phyloP scores from a whole-genome alignment of 2,888 invertebrate species.

The Parochlus steinenii region DNA sequence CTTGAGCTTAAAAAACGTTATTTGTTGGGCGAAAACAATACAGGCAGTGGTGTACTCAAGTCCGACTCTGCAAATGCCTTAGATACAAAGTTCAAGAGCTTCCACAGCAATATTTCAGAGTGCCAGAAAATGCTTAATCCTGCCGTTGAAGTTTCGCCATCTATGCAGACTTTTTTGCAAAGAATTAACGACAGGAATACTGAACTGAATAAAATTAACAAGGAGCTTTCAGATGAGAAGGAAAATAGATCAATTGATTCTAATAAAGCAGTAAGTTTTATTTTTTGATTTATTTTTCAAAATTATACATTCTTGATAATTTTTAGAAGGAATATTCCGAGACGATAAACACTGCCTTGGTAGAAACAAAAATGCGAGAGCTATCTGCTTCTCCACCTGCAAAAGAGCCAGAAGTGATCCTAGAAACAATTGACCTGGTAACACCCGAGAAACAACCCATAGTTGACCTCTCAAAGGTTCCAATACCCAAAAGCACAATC shows the following conservation, averaged over 20 bases:
- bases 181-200: constrained; percentile 23
- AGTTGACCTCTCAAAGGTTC: constrained; percentile 23
- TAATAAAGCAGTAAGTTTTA: constrained; percentile 3
- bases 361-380: constrained; percentile 20
- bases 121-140: constrained; percentile 75
- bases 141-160: constrained; percentile 48
- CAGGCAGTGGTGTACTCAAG: constrained; percentile 54
- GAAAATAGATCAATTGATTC: constrained; percentile 17
- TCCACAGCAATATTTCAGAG: constrained; percentile 72
- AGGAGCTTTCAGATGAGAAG: constrained; percentile 17
- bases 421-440: constrained; percentile 28
- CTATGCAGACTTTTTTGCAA: constrained; percentile 51
- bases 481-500: constrained; percentile 20
- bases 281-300: no score
- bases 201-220: constrained; percentile 12
- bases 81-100: constrained; percentile 68
- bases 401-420: constrained; percentile 19
- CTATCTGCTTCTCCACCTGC: constrained; percentile 12
- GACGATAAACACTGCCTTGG: constrained; percentile 23
- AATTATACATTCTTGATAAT: no score
- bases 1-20: constrained; percentile 75
- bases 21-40: constrained; percentile 51
- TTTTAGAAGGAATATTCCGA: constrained; percentile 28
- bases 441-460: constrained; percentile 25
- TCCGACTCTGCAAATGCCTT: constrained; percentile 71